phyloP scores from a whole-genome alignment of 2,888 invertebrate genomes.

The Gandaritis pyraliata region DNA sequence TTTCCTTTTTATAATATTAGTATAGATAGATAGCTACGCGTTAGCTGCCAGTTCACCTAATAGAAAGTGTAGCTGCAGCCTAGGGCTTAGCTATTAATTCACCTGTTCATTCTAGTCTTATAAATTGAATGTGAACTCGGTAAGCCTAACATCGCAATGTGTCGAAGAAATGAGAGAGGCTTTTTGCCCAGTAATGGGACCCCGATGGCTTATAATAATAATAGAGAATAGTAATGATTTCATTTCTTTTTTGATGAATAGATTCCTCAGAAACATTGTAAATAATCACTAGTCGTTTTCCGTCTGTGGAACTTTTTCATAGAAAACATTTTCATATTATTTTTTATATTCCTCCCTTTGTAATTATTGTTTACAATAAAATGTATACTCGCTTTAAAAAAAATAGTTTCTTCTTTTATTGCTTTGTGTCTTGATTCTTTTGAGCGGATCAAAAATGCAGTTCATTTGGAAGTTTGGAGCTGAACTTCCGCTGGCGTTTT shows the following conservation, averaged over 20 bases:
- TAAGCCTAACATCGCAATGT: too few species aligned
- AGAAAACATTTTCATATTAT: constrained; percentile 3
- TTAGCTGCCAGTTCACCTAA: too few species aligned
- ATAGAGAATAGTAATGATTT: constrained; percentile 2
- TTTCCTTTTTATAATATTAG: too few species aligned
- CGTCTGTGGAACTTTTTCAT: neutral
- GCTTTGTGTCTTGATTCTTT: constrained; percentile 11
- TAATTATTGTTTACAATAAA: neutral
- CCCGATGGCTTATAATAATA: neutral
- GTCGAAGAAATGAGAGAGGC: too few species aligned
- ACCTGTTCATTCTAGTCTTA: too few species aligned
- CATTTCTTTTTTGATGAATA: neutral
- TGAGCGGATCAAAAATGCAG: constrained; percentile 36
- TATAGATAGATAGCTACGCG: too few species aligned
- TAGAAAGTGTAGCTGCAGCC: too few species aligned
- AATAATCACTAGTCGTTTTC: constrained; percentile 1
- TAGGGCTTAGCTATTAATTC: too few species aligned
- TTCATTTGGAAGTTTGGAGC: constrained; percentile 36
- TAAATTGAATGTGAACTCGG: too few species aligned
- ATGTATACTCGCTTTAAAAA: neutral
- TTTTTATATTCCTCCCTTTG: neutral
- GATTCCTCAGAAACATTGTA: neutral
- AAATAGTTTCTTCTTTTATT: neutral
- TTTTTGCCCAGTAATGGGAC: too few species aligned
- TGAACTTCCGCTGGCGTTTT: constrained; percentile 32